phyloP scores from a whole-genome alignment of 2,797 vertebrate genomes.

The Clarias laeviceps region DNA sequence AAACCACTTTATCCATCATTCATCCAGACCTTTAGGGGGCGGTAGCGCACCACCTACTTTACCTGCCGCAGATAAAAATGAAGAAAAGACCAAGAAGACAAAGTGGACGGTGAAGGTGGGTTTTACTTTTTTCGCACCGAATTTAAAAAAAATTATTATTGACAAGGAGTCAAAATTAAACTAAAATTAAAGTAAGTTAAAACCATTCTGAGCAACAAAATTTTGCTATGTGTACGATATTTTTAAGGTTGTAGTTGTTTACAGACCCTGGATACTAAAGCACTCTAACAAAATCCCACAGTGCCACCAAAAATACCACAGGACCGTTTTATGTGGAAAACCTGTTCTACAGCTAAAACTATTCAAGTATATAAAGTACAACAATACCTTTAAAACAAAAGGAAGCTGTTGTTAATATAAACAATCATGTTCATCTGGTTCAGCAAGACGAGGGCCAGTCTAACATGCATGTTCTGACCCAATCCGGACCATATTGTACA shows the following conservation, averaged over 20 bases:
- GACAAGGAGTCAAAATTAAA: too few species aligned
- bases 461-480: background rate
- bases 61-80: too few species aligned
- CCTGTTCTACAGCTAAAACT: background rate
- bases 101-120: too few species aligned
- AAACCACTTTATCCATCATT: too few species aligned
- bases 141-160: too few species aligned
- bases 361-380: background rate
- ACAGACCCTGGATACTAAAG: background rate
- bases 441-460: conserved; percentile 5
- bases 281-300: conserved; percentile 18
- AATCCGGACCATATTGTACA: background rate
- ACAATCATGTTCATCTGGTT: conserved; percentile 19
- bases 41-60: too few species aligned
- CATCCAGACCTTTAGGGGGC: too few species aligned
- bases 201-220: too few species aligned
- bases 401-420: conserved; percentile 5
- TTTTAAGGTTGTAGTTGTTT: background rate
- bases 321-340: conserved; percentile 33
- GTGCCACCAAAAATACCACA: conserved; percentile 11
- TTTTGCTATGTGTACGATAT: background rate
- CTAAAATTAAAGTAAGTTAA: too few species aligned
- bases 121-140: too few species aligned
- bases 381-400: background rate
- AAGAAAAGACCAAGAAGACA: too few species aligned